Conservation (phyloP, 92 coral and sea anemone species). For the Actinernus sp. region DNA sequence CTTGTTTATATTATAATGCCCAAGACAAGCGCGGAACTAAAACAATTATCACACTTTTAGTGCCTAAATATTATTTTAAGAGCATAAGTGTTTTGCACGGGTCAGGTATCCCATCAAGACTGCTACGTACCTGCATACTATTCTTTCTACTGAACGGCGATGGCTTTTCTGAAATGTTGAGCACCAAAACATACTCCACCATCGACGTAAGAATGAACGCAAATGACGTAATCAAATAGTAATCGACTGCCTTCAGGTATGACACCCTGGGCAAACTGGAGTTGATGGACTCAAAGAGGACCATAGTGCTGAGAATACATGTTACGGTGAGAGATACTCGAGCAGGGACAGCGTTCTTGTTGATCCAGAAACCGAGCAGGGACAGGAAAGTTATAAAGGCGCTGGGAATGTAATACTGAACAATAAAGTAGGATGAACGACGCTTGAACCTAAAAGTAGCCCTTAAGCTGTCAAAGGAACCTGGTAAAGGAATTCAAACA, state of each 20-base stretch:
- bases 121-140: conserved; percentile 22
- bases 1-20: too few relatives aligned
- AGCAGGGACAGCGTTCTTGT: conserved; percentile 86
- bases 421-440: conserved; percentile 77
- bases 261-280: conserved; percentile 81
- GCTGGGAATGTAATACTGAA: conserved; percentile 78
- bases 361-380: conserved; percentile 85
- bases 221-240: conserved; percentile 78
- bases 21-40: too few relatives aligned
- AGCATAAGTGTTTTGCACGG: too few relatives aligned
- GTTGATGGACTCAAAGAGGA: conserved; percentile 78
- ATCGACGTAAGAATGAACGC: conserved; percentile 73
- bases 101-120: too few relatives aligned
- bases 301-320: conserved; percentile 83
- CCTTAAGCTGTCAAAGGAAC: conserved; percentile 84
- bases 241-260: conserved; percentile 86
- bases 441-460: conserved; percentile 76
- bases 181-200: conserved; percentile 79
- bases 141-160: conserved; percentile 9
- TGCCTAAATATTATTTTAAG: too few relatives aligned
- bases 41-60: too few relatives aligned
- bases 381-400: conserved; percentile 74
- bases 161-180: conserved; percentile 59
- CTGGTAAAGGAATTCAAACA: conserved; percentile 36
- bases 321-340: conserved; percentile 83